Percentiles rank a stretch among this genome's conserved stretches.
Evolutionary conservation across 2,888 invertebrate genomes (phyloP).

Genomic region (Trichopoda pennipes): DNA sequence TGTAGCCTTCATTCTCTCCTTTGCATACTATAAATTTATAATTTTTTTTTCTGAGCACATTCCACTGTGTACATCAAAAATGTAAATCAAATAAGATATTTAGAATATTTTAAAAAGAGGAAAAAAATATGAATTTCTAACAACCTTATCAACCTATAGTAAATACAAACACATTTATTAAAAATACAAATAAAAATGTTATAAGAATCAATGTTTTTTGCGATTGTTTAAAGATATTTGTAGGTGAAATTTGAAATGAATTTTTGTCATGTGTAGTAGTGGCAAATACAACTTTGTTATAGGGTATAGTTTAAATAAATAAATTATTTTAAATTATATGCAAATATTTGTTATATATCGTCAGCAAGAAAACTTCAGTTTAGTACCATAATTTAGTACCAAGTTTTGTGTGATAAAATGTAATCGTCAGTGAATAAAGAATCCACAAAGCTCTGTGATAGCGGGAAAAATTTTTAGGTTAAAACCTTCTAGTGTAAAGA

Average conservation of each 20-base stretch:
- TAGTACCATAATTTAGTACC: too few relatives aligned
- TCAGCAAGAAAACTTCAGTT: background rate
- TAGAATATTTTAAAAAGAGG: slow-evolving; percentile 21
- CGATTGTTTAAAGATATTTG: background rate
- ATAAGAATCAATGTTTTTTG: background rate
- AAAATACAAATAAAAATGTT: background rate
- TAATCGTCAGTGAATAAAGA: too few relatives aligned
- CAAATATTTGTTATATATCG: background rate
- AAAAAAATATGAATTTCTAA: slow-evolving; percentile 33
- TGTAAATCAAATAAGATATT: slow-evolving; percentile 34
- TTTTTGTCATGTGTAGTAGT: background rate
- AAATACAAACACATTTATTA: background rate
- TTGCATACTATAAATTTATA: too few relatives aligned
- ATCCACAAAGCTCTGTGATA: too few relatives aligned
- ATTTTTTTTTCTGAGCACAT: too few relatives aligned
- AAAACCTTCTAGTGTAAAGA: too few relatives aligned
- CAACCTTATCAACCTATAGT: slow-evolving; percentile 12
- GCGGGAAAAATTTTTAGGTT: too few relatives aligned
- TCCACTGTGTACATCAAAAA: background rate
- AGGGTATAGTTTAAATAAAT: background rate
- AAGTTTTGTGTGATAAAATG: too few relatives aligned
- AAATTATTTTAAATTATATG: background rate
- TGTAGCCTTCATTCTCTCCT: too few relatives aligned
- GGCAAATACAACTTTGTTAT: background rate
- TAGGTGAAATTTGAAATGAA: background rate